phyloP scores from a whole-genome alignment of 2,888 invertebrate species.

The Pseudeuparius sepicola region DNA sequence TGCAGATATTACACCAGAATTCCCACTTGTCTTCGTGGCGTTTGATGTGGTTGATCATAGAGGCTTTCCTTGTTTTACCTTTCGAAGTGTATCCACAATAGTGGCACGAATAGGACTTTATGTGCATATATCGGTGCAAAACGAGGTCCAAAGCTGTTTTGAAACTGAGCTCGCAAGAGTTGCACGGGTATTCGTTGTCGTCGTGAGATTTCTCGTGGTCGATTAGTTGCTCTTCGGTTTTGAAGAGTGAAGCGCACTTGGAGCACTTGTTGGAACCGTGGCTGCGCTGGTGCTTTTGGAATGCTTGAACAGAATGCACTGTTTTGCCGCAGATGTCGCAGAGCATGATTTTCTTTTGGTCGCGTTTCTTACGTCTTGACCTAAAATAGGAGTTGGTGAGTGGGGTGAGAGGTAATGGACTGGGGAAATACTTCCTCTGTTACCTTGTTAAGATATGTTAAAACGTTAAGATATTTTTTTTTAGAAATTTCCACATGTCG shows the following conservation, averaged over 20 bases:
- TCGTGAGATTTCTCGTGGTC: slow-evolving; percentile 27
- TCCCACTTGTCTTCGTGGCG: slow-evolving; percentile 27
- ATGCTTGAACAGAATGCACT: slow-evolving; percentile 41
- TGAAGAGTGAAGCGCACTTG: slow-evolving; percentile 18
- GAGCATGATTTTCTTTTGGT: slow-evolving; percentile 6
- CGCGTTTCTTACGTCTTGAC: no score
- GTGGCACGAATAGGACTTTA: slow-evolving; percentile 23
- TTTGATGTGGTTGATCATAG: slow-evolving; percentile 25
- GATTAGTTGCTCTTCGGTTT: slow-evolving; percentile 21
- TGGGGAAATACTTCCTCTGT: no score
- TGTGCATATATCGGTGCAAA: slow-evolving; percentile 24
- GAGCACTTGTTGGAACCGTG: slow-evolving; percentile 18
- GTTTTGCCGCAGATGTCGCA: slow-evolving; percentile 36
- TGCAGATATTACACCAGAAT: slow-evolving; percentile 23
- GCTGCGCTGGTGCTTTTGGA: slow-evolving; percentile 38
- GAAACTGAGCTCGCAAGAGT: slow-evolving; percentile 26
- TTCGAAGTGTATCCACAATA: slow-evolving; percentile 24
- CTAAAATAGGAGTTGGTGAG: no score
- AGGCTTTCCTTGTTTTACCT: slow-evolving; percentile 22
- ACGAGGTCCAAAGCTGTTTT: slow-evolving; percentile 26
- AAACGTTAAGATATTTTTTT: no score
- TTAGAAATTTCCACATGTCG: no score
- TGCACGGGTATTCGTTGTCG: slow-evolving; percentile 25
- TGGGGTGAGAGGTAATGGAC: no score
- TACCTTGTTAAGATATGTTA: no score